Base-by-base conservation (phyloP, 2,888 invertebrate genomes). In the Strigamia transsilvanica region DNA sequence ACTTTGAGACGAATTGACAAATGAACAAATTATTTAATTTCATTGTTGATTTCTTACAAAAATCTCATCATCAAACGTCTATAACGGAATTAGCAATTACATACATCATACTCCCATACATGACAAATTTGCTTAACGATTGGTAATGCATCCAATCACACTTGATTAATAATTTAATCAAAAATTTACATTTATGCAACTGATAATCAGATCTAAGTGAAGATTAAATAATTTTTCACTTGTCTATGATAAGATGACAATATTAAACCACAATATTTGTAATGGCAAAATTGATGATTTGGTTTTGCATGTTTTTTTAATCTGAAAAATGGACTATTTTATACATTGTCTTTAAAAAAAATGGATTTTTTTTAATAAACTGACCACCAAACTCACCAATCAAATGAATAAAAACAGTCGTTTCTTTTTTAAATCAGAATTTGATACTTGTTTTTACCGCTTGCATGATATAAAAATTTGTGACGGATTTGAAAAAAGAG, bases 221-320 rank as follows among this genome's bases (percentile, higher is more conserved):
- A 73, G 27, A 73, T 73, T 73, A 32, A 73, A 73, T 73, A 73
- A 73, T 73, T 73, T 73, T 73, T 73, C 32, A 73, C 27, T 15
- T 73, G 27, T 73, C 9, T 73, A 9, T 56, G 9, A 18, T 56
- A 56, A 6, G 18, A 21, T 18, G 9, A 56, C 2, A 56, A 46
- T 18, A 56, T 18, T 18, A 56, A 56, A n/a, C 21, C 18, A 18
- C 56, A 56, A 56, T 56, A 56, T 56, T 56, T 56, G 56, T 56
- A 56, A 56, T 56, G n/a, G 56, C 56, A 56, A 56, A 56, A 38
- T 38, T 38, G 10, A 38, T 4, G 38, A 38, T 38, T 38, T 38
- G 38, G 6, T 38, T 38, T 38, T 38, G 38, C 56, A 18, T 56
- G 9, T 18, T 56, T 56, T 56, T 56, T 18, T 27, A 1, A 18